Base-by-base conservation (phyloP, 2,797 vertebrate species). In the Acrocephalus scirpaceus region DNA sequence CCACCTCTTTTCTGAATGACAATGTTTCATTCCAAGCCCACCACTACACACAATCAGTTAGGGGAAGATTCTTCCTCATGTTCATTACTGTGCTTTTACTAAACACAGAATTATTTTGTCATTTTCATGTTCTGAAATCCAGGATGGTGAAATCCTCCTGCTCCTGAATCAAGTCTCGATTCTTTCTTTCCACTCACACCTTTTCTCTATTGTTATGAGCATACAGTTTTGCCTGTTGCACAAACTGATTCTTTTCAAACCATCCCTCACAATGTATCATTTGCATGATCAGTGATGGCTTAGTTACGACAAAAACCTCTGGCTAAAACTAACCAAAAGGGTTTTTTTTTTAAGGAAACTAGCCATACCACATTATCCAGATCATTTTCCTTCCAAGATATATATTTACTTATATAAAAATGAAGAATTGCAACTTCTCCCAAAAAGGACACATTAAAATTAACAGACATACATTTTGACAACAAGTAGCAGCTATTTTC, bases 271-370 rank as follows among this genome's bases (percentile, higher is more conserved):
- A n/a, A 16, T 4, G 1, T 3, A 10, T 38, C 42, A 23, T 18
- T 82, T 82, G 16, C 7, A 36, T 0, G 0, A 34, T 32, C 54
- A 60, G 11, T 8, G 9, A 56, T 14, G 75, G 14, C 10, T 82
- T 40, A 15, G 5, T 36, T 88, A 34, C 34, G 56, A 29, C 25
- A 73, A 29, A 82, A 82, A 17, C 5, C 26, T 73, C 53, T 71
- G 21, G 8, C 19, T 73, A 38, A 88, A 86, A 61, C 5, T 4
- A 83, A 42, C 3, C 11, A 64, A 45, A 74, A 60, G 0, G 7
- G 0, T 0, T 13, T 2, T 20, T 16, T 42, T 62, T 82, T 19
- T n/a, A n/a, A 16, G 16, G 32, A 60, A 60, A 32, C 16, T 14
- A 34, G 3, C 4, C 66, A 5, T 51, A 30, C 3, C 25, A 38